A percentile compares a stretch with the other conserved stretches of the same genome.
These are phyloP conservation scores for Metallyticus violacea DNA, from an alignment of 2,888 invertebrate species.

Conservation along the genomic window DNA sequence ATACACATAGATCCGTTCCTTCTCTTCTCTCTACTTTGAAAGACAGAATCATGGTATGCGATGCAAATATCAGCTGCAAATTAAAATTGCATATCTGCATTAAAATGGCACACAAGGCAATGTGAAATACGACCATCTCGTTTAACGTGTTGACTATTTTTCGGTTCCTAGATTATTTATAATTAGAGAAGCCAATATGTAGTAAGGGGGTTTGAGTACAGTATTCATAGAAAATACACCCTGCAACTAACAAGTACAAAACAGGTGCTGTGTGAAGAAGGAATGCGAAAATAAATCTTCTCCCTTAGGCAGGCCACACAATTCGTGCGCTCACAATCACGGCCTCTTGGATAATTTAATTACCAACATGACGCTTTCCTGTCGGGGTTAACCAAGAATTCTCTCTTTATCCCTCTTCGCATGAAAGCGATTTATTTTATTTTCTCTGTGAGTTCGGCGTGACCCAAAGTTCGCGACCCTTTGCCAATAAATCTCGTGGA, in stretches of 20 bases:
- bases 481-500: constrained; percentile 22
- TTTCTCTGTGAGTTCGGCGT: constrained; percentile 13
- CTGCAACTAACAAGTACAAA: neutral
- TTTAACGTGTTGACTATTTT: no score
- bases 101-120: no score
- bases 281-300: neutral
- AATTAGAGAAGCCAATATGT: no score
- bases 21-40: no score
- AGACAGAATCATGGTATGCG: no score
- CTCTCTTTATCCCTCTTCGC: neutral
- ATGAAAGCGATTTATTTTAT: neutral
- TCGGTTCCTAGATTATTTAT: no score
- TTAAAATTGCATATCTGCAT: no score
- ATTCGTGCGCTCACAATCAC: constrained; percentile 15
- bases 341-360: constrained; percentile 20
- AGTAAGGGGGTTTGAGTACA: neutral
- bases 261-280: neutral
- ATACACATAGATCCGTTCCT: no score
- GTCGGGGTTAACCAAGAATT: neutral
- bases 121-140: no score
- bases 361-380: constrained; percentile 17
- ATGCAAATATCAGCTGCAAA: no score
- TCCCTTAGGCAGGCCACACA: neutral
- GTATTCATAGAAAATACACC: neutral
- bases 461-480: constrained; percentile 19